A percentile compares a stretch with the other conserved stretches of the same genome.
Conservation (phyloP, 2,888 invertebrate species). For the Nebria salina region DNA sequence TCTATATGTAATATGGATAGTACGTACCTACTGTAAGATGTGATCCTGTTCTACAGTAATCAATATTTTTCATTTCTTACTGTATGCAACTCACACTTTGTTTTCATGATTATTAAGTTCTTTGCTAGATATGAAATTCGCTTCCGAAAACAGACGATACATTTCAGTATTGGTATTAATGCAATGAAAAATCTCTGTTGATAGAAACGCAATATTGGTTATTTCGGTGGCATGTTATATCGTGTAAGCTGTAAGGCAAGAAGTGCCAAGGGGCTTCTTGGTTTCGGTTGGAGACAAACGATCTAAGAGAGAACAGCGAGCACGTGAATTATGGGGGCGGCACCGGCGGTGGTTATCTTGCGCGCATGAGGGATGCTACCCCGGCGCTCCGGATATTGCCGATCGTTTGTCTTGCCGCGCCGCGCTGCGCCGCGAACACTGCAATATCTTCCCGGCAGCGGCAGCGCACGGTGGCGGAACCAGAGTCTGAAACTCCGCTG, state of each 20-base stretch:
- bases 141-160: not conserved
- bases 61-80: too few species aligned
- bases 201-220: not conserved
- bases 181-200: not conserved
- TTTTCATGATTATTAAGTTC: too few species aligned
- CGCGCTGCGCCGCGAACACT: conserved; percentile 6
- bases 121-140: too few species aligned
- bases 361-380: conserved; percentile 59
- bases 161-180: not conserved
- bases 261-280: conserved; percentile 1
- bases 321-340: conserved; percentile 15
- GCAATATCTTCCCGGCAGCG: conserved; percentile 48
- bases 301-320: not conserved
- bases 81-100: too few species aligned
- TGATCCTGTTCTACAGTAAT: too few species aligned
- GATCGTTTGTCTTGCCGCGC: conserved; percentile 59
- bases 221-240: not conserved
- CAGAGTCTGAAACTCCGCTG: conserved; percentile 56
- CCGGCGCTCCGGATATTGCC: conserved; percentile 60
- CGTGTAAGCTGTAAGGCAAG: not conserved
- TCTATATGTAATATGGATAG: not conserved
- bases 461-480: conserved; percentile 53
- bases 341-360: conserved; percentile 61
- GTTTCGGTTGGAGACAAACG: conserved; percentile 16
- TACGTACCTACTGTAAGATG: not conserved